phyloP scores from a whole-genome alignment of 2,797 vertebrate species.

The Huso huso region DNA sequence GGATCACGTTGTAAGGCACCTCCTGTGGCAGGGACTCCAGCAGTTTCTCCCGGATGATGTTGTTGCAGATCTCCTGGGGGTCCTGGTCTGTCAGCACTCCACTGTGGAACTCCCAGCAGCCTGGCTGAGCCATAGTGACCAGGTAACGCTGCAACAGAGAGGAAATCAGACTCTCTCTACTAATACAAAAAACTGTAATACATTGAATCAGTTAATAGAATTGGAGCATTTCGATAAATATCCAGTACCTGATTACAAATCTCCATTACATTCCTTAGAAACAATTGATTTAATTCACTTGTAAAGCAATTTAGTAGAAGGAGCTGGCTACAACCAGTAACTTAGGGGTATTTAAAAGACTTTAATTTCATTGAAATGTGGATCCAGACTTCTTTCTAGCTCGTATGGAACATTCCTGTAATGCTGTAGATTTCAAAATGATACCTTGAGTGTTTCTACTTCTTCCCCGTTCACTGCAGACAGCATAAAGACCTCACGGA shows the following conservation, averaged over 20 bases:
- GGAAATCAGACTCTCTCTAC: neutral
- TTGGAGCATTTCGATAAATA: too few species aligned
- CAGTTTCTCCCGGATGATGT: slow-evolving; percentile 78
- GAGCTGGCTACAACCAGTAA: neutral
- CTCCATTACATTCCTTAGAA: too few species aligned
- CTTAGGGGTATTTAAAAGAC: neutral
- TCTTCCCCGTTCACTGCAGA: slow-evolving; percentile 75
- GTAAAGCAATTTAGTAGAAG: neutral
- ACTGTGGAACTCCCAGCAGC: slow-evolving; percentile 85
- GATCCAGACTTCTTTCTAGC: too few species aligned
- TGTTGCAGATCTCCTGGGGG: slow-evolving; percentile 72
- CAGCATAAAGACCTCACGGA: slow-evolving; percentile 92
- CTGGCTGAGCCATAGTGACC: slow-evolving; percentile 66
- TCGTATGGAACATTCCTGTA: too few species aligned
- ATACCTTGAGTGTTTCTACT: slow-evolving; percentile 80
- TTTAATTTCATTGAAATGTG: too few species aligned
- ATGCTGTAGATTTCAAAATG: neutral
- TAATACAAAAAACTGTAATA: neutral
- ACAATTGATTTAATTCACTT: too few species aligned
- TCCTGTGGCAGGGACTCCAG: slow-evolving; percentile 82
- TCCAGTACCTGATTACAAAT: too few species aligned
- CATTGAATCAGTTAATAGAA: too few species aligned
- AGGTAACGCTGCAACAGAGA: slow-evolving; percentile 66
- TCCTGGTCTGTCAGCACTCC: slow-evolving; percentile 80
- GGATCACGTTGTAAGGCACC: slow-evolving; percentile 77